Conservation (phyloP, 2,797 vertebrate species). For the Rhinogobio ventralis region DNA sequence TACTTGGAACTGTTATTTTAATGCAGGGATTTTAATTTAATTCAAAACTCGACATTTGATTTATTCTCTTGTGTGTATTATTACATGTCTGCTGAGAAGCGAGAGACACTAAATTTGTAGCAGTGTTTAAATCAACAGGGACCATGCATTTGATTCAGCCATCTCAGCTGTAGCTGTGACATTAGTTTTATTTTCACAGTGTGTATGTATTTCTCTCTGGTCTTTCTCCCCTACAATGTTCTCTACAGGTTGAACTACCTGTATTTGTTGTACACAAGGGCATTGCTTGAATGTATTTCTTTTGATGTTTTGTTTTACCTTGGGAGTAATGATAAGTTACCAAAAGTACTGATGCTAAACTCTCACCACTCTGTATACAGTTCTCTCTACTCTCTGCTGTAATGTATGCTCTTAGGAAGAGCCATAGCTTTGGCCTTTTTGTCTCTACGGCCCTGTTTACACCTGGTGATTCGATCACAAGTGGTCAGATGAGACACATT, state of each 20-base stretch:
- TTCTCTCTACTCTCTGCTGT: neutral
- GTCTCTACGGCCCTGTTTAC: neutral
- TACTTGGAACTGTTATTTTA: constrained; percentile 1
- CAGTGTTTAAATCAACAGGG: constrained; percentile 23
- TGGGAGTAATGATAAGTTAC: neutral
- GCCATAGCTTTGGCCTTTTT: neutral
- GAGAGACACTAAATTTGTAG: neutral
- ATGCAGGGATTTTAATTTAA: neutral
- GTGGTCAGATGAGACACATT: neutral
- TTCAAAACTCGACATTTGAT: constrained; percentile 8
- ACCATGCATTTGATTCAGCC: neutral
- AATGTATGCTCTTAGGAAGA: neutral
- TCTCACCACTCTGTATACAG: neutral
- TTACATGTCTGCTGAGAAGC: neutral
- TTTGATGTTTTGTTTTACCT: constrained; percentile 11
- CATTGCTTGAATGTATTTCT: neutral
- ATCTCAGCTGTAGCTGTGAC: neutral
- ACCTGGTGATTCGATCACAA: neutral
- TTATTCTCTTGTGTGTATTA: neutral
- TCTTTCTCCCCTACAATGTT: neutral
- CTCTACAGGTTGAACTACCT: constrained; percentile 12
- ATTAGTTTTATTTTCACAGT: neutral
- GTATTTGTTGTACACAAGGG: constrained; percentile 1
- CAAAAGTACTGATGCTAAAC: constrained; percentile 16
- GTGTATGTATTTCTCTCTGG: neutral